phyloP scores from a whole-genome alignment of 1,140 invertebrate species.

The Bombus haemorrhoidalis region DNA sequence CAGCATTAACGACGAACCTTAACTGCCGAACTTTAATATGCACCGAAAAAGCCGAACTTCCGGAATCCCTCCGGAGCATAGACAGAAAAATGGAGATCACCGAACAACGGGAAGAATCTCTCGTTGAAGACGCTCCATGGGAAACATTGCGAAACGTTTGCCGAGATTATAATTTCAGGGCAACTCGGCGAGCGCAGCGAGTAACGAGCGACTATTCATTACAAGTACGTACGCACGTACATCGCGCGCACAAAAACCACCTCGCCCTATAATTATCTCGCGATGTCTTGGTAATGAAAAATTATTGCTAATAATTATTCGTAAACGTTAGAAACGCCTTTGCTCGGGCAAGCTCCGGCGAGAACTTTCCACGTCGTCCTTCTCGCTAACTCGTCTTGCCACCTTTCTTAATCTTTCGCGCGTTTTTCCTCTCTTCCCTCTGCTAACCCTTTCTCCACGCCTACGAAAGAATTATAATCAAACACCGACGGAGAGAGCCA shows the following conservation, averaged over 20 bases:
- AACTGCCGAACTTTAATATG: constrained; percentile 27
- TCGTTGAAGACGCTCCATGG: constrained; percentile 41
- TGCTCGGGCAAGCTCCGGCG: background rate
- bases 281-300: constrained; percentile 59
- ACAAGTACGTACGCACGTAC: constrained; percentile 38
- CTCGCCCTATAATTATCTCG: constrained; percentile 58
- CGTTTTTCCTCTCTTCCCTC: background rate
- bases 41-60: constrained; percentile 1
- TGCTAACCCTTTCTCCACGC: constrained; percentile 18
- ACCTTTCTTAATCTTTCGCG: background rate
- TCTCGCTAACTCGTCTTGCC: background rate
- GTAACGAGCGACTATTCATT: constrained; percentile 65
- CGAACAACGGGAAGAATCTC: constrained; percentile 34
- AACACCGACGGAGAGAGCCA: constrained; percentile 42
- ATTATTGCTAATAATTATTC: constrained; percentile 65
- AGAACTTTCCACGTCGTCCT: background rate
- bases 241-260: constrained; percentile 13
- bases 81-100: constrained; percentile 33
- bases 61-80: background rate
- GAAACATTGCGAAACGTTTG: constrained; percentile 50
- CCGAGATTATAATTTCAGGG: constrained; percentile 63
- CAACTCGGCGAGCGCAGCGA: constrained; percentile 51
- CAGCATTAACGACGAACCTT: background rate
- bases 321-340: constrained; percentile 33
- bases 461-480: constrained; percentile 61